phyloP scores from a whole-genome alignment of 1,140 invertebrate genomes.

The Sycobia sp. region DNA sequence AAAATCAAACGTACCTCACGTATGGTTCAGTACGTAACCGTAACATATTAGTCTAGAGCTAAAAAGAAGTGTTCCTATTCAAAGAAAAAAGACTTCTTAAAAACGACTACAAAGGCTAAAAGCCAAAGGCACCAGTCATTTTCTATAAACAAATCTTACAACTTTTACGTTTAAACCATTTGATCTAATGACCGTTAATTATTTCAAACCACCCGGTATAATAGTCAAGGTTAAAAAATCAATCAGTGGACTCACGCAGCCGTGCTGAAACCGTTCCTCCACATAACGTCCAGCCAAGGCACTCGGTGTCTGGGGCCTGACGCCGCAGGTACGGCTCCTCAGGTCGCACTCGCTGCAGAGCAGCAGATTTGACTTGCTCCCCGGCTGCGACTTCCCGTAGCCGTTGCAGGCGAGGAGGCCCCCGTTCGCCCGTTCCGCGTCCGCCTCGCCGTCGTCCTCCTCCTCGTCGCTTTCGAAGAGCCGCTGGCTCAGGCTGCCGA shows the following conservation, averaged over 20 bases:
- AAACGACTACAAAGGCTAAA: no score
- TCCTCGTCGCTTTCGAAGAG: constrained; percentile 56
- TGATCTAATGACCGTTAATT: no score
- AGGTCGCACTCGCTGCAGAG: constrained; percentile 58
- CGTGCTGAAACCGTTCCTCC: constrained; percentile 48
- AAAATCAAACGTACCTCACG: no score
- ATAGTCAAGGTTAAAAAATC: no score
- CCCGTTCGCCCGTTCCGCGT: neutral
- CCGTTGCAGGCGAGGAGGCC: constrained; percentile 52
- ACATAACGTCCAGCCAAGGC: constrained; percentile 46
- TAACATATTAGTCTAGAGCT: no score
- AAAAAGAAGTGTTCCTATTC: no score
- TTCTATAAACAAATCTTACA: no score
- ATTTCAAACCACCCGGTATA: no score
- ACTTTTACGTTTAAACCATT: no score
- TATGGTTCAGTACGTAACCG: no score
- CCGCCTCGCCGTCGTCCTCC: constrained; percentile 40
- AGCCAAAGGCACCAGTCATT: no score
- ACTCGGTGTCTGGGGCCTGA: constrained; percentile 52
- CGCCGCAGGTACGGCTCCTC: constrained; percentile 50
- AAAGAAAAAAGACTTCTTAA: no score
- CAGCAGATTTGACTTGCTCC: constrained; percentile 58
- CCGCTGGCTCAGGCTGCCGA: constrained; percentile 56
- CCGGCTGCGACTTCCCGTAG: constrained; percentile 42
- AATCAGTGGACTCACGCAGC: constrained; percentile 36